Evolutionary conservation across 2,888 invertebrate genomes (phyloP).

Genomic region (Teleiodes luculella): DNA sequence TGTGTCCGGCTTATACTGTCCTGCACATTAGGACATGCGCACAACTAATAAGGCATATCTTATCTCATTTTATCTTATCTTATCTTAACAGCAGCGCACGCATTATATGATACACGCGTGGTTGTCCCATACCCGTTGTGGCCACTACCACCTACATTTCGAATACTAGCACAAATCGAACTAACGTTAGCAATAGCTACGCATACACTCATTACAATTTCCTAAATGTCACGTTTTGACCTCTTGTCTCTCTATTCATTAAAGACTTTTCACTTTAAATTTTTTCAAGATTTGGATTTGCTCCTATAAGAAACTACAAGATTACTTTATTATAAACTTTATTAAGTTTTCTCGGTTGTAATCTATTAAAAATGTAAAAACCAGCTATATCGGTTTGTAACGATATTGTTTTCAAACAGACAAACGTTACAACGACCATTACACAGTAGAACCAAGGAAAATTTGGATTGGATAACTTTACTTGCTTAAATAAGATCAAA

Average conservation of each 20-base stretch:
- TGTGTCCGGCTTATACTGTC: neutral
- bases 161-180: neutral
- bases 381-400: too few species aligned
- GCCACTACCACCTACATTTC: neutral
- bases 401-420: too few species aligned
- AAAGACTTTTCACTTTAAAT: neutral
- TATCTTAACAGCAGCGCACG: neutral
- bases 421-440: too few species aligned
- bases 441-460: too few species aligned
- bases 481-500: too few species aligned
- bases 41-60: too few species aligned
- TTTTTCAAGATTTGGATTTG: neutral
- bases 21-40: neutral
- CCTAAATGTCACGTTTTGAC: neutral
- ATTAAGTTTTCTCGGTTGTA: too few species aligned
- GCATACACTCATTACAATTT: neutral
- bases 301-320: conserved; percentile 11
- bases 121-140: neutral
- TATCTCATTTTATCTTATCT: too few species aligned
- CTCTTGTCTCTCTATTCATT: neutral
- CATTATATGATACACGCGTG: neutral
- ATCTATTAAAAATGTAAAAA: too few species aligned
- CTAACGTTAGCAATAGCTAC: neutral
- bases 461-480: too few species aligned
- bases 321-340: neutral